Evolutionary conservation across 2,888 invertebrate species (phyloP).

Genomic region (Leptinotarsa peninsularis): DNA sequence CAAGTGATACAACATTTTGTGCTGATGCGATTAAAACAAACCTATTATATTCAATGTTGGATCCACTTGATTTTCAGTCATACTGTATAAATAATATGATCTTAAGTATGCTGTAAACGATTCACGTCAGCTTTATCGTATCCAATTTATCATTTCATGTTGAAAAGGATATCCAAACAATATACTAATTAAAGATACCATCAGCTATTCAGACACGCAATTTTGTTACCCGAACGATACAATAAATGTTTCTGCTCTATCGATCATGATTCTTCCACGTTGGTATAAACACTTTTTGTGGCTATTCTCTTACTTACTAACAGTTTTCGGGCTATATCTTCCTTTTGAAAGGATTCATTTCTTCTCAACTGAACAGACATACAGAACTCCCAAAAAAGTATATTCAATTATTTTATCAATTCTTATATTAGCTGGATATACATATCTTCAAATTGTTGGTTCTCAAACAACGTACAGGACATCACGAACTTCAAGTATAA

Average conservation of each 20-base stretch:
- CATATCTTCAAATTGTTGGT: slow-evolving; percentile 30
- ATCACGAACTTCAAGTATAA: slow-evolving; percentile 37
- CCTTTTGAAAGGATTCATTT: slow-evolving; percentile 16
- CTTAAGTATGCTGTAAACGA: slow-evolving; percentile 1
- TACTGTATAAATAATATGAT: slow-evolving; percentile 6
- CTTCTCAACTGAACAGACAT: slow-evolving; percentile 21
- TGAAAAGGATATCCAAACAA: slow-evolving; percentile 6
- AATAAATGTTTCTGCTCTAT: slow-evolving; percentile 2
- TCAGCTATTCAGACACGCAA: slow-evolving; percentile 5
- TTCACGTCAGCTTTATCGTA: background rate
- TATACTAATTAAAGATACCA: slow-evolving; percentile 8
- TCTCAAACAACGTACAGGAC: slow-evolving; percentile 24
- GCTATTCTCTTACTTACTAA: slow-evolving; percentile 19
- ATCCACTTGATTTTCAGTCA: too few species aligned
- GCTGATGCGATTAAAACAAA: too few species aligned
- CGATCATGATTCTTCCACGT: slow-evolving; percentile 1
- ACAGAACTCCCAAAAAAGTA: slow-evolving; percentile 20
- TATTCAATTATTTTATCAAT: slow-evolving; percentile 21
- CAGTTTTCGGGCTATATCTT: slow-evolving; percentile 32
- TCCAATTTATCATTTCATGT: background rate
- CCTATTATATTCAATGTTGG: too few species aligned
- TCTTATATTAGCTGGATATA: slow-evolving; percentile 28
- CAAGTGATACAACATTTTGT: too few species aligned
- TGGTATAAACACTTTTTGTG: slow-evolving; percentile 15
- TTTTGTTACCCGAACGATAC: slow-evolving; percentile 4